phyloP scores from a whole-genome alignment of 2,888 invertebrate species.

The Caenorhabditis panamensis region DNA sequence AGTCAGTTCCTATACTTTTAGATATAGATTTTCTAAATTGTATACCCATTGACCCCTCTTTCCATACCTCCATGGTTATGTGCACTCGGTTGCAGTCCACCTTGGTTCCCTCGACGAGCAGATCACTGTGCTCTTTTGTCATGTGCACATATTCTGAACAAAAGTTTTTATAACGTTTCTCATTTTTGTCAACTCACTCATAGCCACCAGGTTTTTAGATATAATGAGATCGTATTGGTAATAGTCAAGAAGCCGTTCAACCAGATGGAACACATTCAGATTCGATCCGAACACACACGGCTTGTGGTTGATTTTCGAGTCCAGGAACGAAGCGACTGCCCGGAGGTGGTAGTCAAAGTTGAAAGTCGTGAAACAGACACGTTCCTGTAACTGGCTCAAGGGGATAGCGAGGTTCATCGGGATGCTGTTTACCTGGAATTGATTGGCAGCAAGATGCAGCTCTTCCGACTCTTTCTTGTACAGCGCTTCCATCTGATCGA shows the following conservation, averaged over 20 bases:
- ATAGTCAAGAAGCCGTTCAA: slow-evolving; percentile 41
- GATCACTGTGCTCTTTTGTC: slow-evolving; percentile 29
- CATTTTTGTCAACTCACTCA: slow-evolving; percentile 14
- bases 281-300: slow-evolving; percentile 25
- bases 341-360: slow-evolving; percentile 54
- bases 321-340: slow-evolving; percentile 35
- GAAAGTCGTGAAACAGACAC: slow-evolving; percentile 51
- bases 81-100: background rate
- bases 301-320: background rate
- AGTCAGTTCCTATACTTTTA: too few relatives aligned
- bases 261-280: slow-evolving; percentile 33
- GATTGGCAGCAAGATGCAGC: slow-evolving; percentile 32
- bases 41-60: too few relatives aligned
- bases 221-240: slow-evolving; percentile 46
- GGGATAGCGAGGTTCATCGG: background rate
- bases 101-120: background rate
- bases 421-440: slow-evolving; percentile 22
- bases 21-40: too few relatives aligned
- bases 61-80: slow-evolving; percentile 22
- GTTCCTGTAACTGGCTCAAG: slow-evolving; percentile 42
- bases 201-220: slow-evolving; percentile 37
- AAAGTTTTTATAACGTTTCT: background rate
- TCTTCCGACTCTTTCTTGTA: slow-evolving; percentile 43
- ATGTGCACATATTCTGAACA: slow-evolving; percentile 25
- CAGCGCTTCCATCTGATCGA: slow-evolving; percentile 46